phyloP scores from a whole-genome alignment of 2,888 invertebrate genomes.

The Venustoraphidia nigricollis region DNA sequence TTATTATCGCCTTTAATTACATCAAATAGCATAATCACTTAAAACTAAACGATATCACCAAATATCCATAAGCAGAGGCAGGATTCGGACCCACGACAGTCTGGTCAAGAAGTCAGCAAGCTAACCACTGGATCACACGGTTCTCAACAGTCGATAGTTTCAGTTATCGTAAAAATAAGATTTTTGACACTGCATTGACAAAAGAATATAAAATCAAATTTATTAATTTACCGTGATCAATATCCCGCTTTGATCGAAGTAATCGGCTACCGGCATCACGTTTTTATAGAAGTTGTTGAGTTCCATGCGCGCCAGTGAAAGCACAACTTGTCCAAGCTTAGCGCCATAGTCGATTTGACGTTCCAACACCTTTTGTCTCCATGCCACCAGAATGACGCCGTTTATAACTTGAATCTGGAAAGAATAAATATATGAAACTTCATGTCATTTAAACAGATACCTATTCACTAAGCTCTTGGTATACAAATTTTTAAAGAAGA shows the following conservation, averaged over 20 bases:
- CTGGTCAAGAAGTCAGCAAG: too few relatives aligned
- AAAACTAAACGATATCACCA: too few relatives aligned
- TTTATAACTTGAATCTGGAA: conserved; percentile 74
- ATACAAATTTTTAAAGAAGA: too few relatives aligned
- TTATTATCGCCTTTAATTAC: too few relatives aligned
- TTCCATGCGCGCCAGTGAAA: conserved; percentile 76
- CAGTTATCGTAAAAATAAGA: too few relatives aligned
- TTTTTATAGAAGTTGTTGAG: conserved; percentile 76
- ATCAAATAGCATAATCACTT: too few relatives aligned
- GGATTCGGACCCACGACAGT: too few relatives aligned
- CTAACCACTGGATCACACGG: too few relatives aligned
- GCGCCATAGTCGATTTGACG: conserved; percentile 84
- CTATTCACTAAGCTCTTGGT: too few relatives aligned
- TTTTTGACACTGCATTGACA: not conserved
- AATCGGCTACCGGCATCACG: conserved; percentile 82
- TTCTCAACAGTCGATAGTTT: too few relatives aligned
- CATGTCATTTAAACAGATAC: not conserved
- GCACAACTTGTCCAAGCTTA: conserved; percentile 69
- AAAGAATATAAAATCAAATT: not conserved
- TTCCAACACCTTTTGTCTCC: conserved; percentile 74
- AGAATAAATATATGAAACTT: conserved; percentile 7
- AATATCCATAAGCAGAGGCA: too few relatives aligned
- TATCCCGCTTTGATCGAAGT: conserved; percentile 77
- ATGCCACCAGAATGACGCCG: conserved; percentile 72
- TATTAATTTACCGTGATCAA: conserved; percentile 39